Base-by-base conservation (phyloP, 2,797 vertebrate species). In the Diglossa cyanea region DNA sequence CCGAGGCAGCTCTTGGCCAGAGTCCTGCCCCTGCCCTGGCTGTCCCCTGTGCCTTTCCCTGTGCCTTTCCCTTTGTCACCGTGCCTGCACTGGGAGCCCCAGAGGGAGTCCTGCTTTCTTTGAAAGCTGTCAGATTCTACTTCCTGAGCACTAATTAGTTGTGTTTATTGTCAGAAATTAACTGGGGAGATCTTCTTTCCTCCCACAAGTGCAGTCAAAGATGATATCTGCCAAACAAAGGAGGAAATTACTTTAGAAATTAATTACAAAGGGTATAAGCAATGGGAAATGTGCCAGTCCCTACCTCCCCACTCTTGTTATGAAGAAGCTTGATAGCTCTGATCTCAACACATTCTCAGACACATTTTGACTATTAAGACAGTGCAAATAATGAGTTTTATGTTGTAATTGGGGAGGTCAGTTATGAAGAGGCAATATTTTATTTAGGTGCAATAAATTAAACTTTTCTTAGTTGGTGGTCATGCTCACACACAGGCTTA, bases 181-280 rank as follows among this genome's bases (percentile, higher is more conserved):
- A 31, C 10, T 23, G 24, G 19, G 35, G 76, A 71, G 50, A 55
- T 54, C 54, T 50, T 66, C n/a, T 72, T 76, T 73, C 47, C 33
- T 79, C 71, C 45, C 33, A 31, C 67, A 58, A 82, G 65, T 7
- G 17, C 0, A 4, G 44, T 28, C 47, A 62, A 63, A 73, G 57
- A 75, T 74, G 31, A 15, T 66, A 66, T 76, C 75, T 87, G 35
- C 55, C 12, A 8, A 71, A 31, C 42, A 71, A 86, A 88, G 71
- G 55, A 70, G 47, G 44, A 86, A 85, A 72, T 72, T 31, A 31
- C 47, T 93, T 86, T 20, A 68, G 77, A 81, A 95, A 78, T 78
- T 28, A 72, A 75, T 89, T 90, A 50, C 13, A 61, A 63, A 53
- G 25, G 25, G 40, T 44, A 62, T 11, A 12, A 11, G 1, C 66